phyloP scores from a whole-genome alignment of 2,797 vertebrate genomes.

The Aldrovandia affinis region DNA sequence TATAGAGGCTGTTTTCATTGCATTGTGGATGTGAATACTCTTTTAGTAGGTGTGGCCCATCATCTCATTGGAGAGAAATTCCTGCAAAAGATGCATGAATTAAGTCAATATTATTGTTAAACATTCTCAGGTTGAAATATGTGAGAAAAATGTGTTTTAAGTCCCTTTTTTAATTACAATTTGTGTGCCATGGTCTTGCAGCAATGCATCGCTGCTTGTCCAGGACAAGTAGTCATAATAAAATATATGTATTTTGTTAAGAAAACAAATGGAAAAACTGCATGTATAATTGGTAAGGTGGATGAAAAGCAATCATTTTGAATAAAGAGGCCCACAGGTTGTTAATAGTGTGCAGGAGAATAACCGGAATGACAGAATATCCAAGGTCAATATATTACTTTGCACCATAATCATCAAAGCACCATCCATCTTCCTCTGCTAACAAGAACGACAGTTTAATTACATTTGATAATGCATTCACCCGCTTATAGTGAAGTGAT shows the following conservation, averaged over 20 bases:
- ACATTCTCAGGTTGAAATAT: neutral
- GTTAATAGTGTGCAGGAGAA: conserved; percentile 42
- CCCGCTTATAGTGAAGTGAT: conserved; percentile 65
- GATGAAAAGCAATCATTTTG: conserved; percentile 18
- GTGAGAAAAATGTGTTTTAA: neutral
- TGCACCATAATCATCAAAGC: conserved; percentile 69
- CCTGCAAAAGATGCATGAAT: neutral
- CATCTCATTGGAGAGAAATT: neutral
- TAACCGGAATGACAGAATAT: conserved; percentile 56
- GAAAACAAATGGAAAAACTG: neutral
- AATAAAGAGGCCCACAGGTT: conserved; percentile 5
- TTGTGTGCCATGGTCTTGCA: neutral
- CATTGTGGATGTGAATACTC: neutral
- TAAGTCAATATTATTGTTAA: neutral
- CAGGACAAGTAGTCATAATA: neutral
- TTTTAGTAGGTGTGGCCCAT: neutral
- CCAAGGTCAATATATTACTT: conserved; percentile 65
- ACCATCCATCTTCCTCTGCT: conserved; percentile 66
- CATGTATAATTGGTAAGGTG: neutral
- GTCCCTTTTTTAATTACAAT: neutral
- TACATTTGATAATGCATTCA: conserved; percentile 72
- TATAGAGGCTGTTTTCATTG: neutral
- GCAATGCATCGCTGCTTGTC: neutral
- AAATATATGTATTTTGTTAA: neutral
- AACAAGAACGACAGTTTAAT: conserved; percentile 68